These are phyloP conservation scores for Alviniconcha marisindica DNA, from an alignment of 1,140 invertebrate species.

Conservation along the genomic window DNA sequence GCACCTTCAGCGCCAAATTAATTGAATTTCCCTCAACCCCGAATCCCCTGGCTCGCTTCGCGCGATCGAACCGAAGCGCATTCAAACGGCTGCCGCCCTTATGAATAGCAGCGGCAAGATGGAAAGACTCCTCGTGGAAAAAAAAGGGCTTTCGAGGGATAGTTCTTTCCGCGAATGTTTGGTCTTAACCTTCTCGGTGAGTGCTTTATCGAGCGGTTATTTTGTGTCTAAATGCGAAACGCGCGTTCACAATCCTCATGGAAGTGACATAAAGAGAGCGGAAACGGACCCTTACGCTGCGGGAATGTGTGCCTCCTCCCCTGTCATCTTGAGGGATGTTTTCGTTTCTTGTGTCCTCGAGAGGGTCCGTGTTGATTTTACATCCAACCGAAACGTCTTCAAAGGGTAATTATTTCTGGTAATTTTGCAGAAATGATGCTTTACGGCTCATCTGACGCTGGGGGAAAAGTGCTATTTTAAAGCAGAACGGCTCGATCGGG, in stretches of 20 bases:
- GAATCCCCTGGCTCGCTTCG: background rate
- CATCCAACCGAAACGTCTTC: background rate
- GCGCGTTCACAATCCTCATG: background rate
- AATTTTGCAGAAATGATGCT: background rate
- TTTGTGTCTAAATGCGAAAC: slow-evolving; percentile 24
- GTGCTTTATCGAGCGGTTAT: slow-evolving; percentile 19
- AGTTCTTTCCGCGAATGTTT: background rate
- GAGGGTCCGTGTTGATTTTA: background rate
- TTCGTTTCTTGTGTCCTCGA: background rate
- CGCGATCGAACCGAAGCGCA: background rate
- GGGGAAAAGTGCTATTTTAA: background rate
- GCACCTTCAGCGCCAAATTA: background rate
- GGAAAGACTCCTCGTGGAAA: no score
- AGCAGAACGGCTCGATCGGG: background rate
- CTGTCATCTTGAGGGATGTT: background rate
- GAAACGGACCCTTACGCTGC: background rate
- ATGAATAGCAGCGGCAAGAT: no score
- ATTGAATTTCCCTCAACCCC: slow-evolving; percentile 15
- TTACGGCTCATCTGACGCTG: background rate
- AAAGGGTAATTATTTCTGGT: slow-evolving; percentile 15
- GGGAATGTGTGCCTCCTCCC: background rate
- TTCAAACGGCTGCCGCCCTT: background rate
- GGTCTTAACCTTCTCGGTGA: background rate
- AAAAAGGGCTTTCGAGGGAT: no score
- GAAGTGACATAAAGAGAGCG: background rate